Percentiles rank a stretch among this genome's conserved stretches.
Evolutionary conservation across 2,888 invertebrate species (phyloP).

Genomic region (Amphipyra berbera): DNA sequence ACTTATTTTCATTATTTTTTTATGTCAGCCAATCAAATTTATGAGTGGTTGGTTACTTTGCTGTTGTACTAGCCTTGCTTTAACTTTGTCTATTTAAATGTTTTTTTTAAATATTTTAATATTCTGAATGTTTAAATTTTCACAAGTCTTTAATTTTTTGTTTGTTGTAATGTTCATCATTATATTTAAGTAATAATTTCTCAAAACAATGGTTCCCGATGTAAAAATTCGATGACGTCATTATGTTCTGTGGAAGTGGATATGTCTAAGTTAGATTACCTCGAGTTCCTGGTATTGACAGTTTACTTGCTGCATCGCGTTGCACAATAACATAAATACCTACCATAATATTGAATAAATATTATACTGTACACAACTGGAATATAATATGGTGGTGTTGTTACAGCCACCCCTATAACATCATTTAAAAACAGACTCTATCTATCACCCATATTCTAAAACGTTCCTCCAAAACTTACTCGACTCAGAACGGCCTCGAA

Average conservation of each 20-base stretch:
- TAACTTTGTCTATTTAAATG: constrained; percentile 1
- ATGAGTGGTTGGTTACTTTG: constrained; percentile 1
- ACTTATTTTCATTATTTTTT: constrained; percentile 13
- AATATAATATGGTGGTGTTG: no score
- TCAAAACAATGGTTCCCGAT: no score
- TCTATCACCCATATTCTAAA: no score
- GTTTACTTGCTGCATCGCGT: constrained; percentile 59
- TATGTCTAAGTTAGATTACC: constrained; percentile 62
- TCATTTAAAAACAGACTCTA: no score
- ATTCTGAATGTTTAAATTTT: no score
- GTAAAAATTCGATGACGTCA: constrained; percentile 3
- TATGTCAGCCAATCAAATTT: constrained; percentile 15
- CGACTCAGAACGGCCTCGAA: no score
- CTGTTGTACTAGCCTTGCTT: background rate
- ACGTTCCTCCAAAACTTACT: no score
- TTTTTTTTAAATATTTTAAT: no score
- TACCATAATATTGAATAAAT: constrained; percentile 29
- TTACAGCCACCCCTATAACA: no score
- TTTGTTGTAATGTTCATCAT: background rate
- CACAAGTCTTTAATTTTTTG: no score
- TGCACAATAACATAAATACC: constrained; percentile 61
- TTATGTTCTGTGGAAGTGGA: constrained; percentile 65
- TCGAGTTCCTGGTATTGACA: constrained; percentile 68
- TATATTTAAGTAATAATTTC: background rate
- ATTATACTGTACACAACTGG: constrained; percentile 7